Conservation (phyloP, 2,113 vertebrate species). For the Eulemur macaco region DNA sequence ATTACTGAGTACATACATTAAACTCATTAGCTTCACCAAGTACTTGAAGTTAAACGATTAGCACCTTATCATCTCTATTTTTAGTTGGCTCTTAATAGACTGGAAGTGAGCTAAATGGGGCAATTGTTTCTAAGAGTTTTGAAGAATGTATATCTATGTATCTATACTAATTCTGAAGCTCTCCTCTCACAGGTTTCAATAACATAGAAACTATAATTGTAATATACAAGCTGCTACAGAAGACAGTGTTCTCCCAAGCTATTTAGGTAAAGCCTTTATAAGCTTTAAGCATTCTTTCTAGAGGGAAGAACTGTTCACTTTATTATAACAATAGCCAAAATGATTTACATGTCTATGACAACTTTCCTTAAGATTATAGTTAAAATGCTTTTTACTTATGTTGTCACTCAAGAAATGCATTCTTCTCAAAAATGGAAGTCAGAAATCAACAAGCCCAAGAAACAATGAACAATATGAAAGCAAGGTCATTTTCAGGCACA, state of each 20-base stretch:
- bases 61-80: not conserved
- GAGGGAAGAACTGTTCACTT: not conserved
- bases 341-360: not conserved
- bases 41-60: conserved; percentile 29
- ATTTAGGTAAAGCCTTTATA: not conserved
- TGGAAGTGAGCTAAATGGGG: not conserved
- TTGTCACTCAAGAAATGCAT: not conserved
- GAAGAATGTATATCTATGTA: not conserved
- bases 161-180: not conserved
- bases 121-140: not conserved
- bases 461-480: not conserved
- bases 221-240: rapidly evolving
- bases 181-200: not conserved
- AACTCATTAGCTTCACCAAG: not conserved
- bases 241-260: not conserved
- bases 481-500: not conserved
- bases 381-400: not conserved
- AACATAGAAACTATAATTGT: not conserved
- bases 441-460: not conserved
- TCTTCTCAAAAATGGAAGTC: not conserved
- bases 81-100: not conserved
- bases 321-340: conserved; percentile 11
- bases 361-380: not conserved
- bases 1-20: conserved; percentile 12
- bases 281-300: not conserved